Conservation (phyloP, 2,797 vertebrate species). For the Chloroceryle inda region DNA sequence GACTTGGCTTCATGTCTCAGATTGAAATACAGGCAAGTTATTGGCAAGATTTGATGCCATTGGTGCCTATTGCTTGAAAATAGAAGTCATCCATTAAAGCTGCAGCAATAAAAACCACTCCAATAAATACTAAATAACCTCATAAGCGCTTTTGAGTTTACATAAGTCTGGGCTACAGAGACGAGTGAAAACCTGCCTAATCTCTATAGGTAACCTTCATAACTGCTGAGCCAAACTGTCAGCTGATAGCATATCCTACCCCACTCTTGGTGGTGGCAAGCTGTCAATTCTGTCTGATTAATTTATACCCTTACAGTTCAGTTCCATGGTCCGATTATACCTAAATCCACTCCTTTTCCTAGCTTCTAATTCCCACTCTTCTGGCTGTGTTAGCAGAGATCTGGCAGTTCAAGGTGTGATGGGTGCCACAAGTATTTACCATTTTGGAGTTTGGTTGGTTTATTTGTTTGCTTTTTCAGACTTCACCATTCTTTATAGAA, state of each 20-base stretch:
- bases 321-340: background rate
- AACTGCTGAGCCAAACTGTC: background rate
- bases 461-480: background rate
- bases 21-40: background rate
- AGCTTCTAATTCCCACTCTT: background rate
- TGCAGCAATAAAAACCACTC: background rate
- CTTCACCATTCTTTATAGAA: background rate
- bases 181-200: background rate
- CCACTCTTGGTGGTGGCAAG: background rate
- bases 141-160: background rate
- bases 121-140: background rate
- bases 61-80: background rate
- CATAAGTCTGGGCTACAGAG: background rate
- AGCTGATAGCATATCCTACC: background rate
- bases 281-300: background rate
- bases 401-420: background rate
- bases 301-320: background rate
- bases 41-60: background rate
- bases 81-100: background rate
- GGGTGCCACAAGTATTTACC: background rate
- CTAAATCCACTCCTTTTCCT: background rate
- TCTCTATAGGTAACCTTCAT: background rate
- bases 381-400: background rate
- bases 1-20: accelerated
- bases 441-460: background rate